Percentiles rank a stretch among this genome's conserved stretches.
phyloP scores from a whole-genome alignment of 2,113 vertebrate genomes.

The Zonotrichia leucophrys region DNA sequence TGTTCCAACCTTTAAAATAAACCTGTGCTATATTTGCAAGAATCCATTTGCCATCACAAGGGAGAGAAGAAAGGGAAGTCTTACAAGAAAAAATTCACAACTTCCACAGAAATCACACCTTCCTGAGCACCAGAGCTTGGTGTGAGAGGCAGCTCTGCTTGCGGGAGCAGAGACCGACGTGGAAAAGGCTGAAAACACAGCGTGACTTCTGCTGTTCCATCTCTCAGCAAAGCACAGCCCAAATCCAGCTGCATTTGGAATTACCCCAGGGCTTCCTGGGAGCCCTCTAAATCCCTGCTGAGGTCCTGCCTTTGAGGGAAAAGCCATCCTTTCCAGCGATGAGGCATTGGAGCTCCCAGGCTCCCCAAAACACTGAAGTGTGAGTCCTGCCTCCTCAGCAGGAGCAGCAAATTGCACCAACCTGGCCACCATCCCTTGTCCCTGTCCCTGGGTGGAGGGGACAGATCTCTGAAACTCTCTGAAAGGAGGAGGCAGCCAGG shows the following conservation, averaged over 20 bases:
- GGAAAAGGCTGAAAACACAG: fast-evolving
- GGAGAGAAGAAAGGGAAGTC: neutral
- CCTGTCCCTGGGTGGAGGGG: neutral
- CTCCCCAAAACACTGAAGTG: neutral
- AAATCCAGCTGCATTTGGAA: neutral
- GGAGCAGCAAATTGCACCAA: neutral
- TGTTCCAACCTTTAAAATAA: neutral
- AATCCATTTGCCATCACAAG: neutral
- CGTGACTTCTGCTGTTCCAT: neutral
- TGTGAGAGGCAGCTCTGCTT: neutral
- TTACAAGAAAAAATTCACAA: neutral
- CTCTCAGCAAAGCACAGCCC: neutral
- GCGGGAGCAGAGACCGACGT: neutral
- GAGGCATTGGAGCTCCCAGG: neutral
- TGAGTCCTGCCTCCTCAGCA: neutral
- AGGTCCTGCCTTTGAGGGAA: neutral
- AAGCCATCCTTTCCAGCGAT: neutral
- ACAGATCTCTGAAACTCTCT: neutral
- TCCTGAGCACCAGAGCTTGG: neutral
- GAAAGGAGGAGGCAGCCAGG: neutral
- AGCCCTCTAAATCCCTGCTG: neutral
- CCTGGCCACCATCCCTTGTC: neutral
- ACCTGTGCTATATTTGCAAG: neutral
- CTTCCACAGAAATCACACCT: neutral
- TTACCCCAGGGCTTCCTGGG: neutral